Conservation (phyloP, 2,888 invertebrate genomes). For the Amiota communis region DNA sequence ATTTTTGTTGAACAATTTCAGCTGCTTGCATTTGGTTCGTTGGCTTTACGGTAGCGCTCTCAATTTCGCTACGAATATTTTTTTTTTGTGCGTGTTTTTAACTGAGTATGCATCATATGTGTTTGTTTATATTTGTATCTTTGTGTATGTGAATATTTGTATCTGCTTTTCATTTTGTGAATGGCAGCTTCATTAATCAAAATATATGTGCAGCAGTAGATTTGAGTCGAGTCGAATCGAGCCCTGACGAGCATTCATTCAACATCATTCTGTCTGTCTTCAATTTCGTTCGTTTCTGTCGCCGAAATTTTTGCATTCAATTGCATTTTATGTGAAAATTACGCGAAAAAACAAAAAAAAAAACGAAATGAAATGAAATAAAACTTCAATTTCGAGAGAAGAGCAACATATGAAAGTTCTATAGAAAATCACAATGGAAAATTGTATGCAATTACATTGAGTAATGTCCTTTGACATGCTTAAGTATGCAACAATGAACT, state of each 20-base stretch:
- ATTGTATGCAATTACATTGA: slow-evolving; percentile 60
- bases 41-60: neutral
- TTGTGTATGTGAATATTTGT: slow-evolving; percentile 2
- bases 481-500: neutral
- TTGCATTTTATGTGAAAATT: slow-evolving; percentile 25
- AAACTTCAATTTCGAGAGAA: neutral
- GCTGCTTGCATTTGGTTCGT: slow-evolving; percentile 6
- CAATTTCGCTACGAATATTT: slow-evolving; percentile 18
- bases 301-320: slow-evolving; percentile 13
- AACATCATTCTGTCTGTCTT: neutral
- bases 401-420: neutral
- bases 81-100: neutral
- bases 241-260: neutral
- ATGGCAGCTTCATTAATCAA: slow-evolving; percentile 66
- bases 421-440: slow-evolving; percentile 42
- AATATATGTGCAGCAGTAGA: slow-evolving; percentile 34
- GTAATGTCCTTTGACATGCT: neutral
- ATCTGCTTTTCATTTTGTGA: slow-evolving; percentile 46
- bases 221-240: neutral
- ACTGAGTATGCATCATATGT: neutral
- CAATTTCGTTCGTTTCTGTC: neutral
- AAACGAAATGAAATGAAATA: neutral
- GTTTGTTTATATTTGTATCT: neutral
- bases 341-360: neutral
- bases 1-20: neutral